These are phyloP conservation scores for Hylaea fasciaria DNA, from an alignment of 2,888 invertebrate genomes.

Conservation along the genomic window DNA sequence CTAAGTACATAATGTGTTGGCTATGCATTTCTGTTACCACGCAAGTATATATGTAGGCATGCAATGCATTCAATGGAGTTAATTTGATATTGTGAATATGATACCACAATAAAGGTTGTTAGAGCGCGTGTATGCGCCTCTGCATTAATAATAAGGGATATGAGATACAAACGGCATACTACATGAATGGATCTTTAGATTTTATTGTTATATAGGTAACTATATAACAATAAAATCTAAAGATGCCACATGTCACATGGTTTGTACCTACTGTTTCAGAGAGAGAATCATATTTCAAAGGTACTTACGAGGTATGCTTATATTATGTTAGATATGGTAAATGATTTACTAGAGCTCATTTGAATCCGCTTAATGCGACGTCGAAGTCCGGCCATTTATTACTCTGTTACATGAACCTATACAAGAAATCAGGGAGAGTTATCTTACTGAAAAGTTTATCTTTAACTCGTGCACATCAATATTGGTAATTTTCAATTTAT, in stretches of 20 bases:
- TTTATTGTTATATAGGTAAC: background rate
- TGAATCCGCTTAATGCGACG: too few species aligned
- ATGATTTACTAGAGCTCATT: too few species aligned
- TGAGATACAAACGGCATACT: constrained; percentile 1
- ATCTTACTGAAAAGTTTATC: background rate
- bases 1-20: too few species aligned
- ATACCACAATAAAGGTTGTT: constrained; percentile 15
- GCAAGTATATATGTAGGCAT: constrained; percentile 4
- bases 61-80: constrained; percentile 13
- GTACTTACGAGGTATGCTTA: too few species aligned
- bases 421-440: background rate
- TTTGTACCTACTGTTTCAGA: too few species aligned
- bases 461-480: background rate
- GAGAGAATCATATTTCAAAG: too few species aligned
- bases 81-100: constrained; percentile 19
- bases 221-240: background rate
- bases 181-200: too few species aligned
- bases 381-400: too few species aligned
- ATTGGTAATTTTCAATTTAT: background rate
- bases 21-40: background rate
- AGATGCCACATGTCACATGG: background rate
- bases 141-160: constrained; percentile 8
- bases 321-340: too few species aligned
- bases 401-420: too few species aligned
- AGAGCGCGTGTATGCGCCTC: background rate